Base-by-base conservation (phyloP, 1,140 invertebrate genomes). In the Drosophila novamexicana region DNA sequence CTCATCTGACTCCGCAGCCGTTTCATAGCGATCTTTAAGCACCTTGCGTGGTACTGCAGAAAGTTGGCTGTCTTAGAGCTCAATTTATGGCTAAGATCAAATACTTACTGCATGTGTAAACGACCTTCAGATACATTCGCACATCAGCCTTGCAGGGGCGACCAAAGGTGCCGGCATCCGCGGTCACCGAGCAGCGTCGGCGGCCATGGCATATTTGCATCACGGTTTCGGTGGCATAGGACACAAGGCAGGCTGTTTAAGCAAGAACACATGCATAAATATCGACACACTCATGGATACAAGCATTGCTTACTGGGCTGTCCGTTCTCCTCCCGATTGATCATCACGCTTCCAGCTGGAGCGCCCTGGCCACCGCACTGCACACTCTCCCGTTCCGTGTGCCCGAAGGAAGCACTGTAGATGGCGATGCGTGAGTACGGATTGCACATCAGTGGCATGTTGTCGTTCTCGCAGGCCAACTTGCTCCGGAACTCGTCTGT, bases 41-140 rank as follows among this genome's bases (percentile, higher is more conserved):
- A 98, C 96, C 91, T 95, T 95, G 49, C 97, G 94, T n/a, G 96
- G 97, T 62, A 97, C 97, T 98, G 93, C 0, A 59, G 6, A 29
- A 14, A 16, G 6, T 14, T 1, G 12, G 2, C 18, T 7, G 1
- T 1, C 12, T 2, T 2, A 42, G 2, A 6, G 22, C 32, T 16
- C 5, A 5, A 18, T 10, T 18, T 1, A 18, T 18, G 6, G 1
- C 10, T 12, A 6, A 29, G 6, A 6, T 39, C 0, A 52, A 49
- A 3, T 74, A 95, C 96, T 97, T 93, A 98, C 98, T 97, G 93
- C 97, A 98, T 9, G 97, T 97, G 93, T 98, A 98, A 62, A 97
- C 96, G 50, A 98, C 96, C 93, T 97, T 97, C 64, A 98, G 95
- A 93, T 98, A 98, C 93, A 97, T 97, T 63, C 95, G 94, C 75